Evolutionary conservation across 2,113 vertebrate species (phyloP).

Genomic region (Vulpes vulpes): DNA sequence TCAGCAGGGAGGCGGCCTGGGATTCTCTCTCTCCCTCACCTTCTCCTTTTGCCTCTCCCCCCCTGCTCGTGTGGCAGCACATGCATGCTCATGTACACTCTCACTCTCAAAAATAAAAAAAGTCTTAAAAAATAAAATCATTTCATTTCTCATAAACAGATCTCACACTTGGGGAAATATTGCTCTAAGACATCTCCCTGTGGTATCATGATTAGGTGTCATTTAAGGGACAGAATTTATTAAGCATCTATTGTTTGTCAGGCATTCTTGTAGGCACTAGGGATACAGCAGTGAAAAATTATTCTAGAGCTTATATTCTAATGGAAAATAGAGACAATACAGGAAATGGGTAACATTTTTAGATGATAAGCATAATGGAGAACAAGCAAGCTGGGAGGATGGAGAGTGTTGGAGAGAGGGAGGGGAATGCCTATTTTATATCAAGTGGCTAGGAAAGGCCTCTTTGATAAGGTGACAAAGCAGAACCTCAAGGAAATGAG

Average conservation of each 20-base stretch:
- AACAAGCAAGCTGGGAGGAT: not conserved
- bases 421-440: not conserved
- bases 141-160: not conserved
- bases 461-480: constrained; percentile 20
- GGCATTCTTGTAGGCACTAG: not conserved
- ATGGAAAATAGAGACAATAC: not conserved
- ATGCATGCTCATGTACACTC: not conserved
- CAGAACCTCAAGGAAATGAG: not conserved
- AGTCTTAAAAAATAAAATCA: not conserved
- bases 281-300: not conserved
- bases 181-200: not conserved
- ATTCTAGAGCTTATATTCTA: constrained; percentile 4
- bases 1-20: too few species aligned
- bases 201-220: not conserved
- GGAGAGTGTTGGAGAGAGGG: not conserved
- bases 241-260: not conserved
- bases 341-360: not conserved
- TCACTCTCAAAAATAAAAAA: not conserved
- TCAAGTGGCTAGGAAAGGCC: not conserved
- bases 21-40: not conserved
- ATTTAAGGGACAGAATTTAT: constrained; percentile 18
- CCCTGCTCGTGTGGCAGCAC: not conserved
- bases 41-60: not conserved
- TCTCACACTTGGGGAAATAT: not conserved
- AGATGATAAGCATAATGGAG: not conserved